Evolutionary conservation across 2,113 vertebrate species (phyloP).

Genomic region (Gallinago undulata): DNA sequence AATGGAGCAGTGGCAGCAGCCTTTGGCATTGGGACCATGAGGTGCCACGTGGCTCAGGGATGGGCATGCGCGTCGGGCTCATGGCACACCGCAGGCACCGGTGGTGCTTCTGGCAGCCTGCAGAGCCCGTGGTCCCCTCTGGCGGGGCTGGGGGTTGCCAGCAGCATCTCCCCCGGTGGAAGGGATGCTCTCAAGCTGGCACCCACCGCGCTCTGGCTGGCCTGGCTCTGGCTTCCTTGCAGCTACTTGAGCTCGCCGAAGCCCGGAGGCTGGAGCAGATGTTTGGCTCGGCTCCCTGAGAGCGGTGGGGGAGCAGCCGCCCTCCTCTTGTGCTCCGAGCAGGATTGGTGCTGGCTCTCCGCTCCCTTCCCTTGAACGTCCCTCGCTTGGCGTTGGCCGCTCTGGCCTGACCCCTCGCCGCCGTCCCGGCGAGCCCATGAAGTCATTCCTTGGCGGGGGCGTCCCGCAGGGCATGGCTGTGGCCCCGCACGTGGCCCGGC

Average conservation of each 20-base stretch:
- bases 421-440: not conserved
- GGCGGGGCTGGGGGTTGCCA: not conserved
- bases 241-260: not conserved
- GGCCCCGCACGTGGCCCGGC: constrained; percentile 8
- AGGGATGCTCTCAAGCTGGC: not conserved
- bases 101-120: not conserved
- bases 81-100: accelerated
- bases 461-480: not conserved
- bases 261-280: constrained; percentile 40
- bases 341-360: not conserved
- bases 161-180: accelerated
- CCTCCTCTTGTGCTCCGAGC: not conserved
- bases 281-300: constrained; percentile 25
- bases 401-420: not conserved
- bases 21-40: accelerated
- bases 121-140: not conserved
- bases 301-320: not conserved
- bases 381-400: not conserved
- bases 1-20: not conserved
- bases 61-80: not conserved
- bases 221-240: not conserved
- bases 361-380: not conserved
- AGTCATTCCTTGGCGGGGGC: not conserved
- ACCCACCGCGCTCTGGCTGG: not conserved
- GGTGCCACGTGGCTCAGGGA: accelerated